Conservation (phyloP, 2,888 invertebrate genomes). For the Ctena decussata region DNA sequence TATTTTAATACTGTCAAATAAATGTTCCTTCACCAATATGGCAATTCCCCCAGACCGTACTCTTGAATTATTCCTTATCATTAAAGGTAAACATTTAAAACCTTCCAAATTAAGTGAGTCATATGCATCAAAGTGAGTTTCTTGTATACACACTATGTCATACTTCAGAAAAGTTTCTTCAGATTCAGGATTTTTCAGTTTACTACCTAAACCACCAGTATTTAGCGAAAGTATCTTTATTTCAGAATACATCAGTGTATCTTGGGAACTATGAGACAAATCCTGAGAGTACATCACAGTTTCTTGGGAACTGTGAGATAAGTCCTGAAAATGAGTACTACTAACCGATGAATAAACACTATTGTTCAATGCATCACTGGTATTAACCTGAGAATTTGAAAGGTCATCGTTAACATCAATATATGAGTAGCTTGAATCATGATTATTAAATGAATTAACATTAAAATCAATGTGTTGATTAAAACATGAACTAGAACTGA, state of each 20-base stretch:
- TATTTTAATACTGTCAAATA: neutral
- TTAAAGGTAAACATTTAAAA: neutral
- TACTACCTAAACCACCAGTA: neutral
- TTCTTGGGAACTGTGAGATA: no score
- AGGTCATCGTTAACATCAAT: no score
- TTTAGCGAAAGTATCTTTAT: neutral
- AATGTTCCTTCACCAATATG: neutral
- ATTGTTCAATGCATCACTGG: no score
- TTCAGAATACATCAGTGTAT: neutral
- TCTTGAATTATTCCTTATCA: neutral
- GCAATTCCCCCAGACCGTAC: neutral
- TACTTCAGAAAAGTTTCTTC: neutral
- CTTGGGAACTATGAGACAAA: neutral
- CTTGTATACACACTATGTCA: neutral
- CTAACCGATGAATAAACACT: no score
- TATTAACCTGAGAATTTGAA: no score
- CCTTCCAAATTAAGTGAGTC: neutral
- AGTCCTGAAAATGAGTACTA: no score
- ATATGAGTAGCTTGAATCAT: no score
- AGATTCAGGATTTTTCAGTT: neutral
- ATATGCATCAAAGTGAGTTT: neutral
- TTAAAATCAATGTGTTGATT: no score
- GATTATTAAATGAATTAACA: no score
- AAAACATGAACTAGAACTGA: no score
- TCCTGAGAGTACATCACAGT: neutral